Percentiles rank a stretch among this genome's conserved stretches.
These are phyloP conservation scores for Pyxicephalus adspersus DNA, from an alignment of 2,113 vertebrate species.

Conservation along the genomic window DNA sequence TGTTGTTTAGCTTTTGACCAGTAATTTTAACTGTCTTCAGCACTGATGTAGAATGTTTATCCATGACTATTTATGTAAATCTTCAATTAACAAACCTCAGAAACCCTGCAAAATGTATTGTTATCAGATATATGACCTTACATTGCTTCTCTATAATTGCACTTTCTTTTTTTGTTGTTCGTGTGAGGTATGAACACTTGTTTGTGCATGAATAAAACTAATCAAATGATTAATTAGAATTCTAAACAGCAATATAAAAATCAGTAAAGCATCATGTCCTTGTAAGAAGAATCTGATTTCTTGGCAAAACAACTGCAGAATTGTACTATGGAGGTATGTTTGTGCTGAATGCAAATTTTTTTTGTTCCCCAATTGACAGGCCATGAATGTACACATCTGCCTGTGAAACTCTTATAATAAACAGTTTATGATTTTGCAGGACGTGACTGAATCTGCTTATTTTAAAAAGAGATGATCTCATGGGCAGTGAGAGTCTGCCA, in stretches of 20 bases:
- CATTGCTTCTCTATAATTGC: background rate
- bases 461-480: conserved; percentile 77
- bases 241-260: conserved; percentile 3
- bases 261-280: conserved; percentile 10
- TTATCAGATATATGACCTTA: background rate
- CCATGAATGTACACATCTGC: conserved; percentile 39
- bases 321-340: background rate
- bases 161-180: background rate
- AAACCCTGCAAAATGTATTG: background rate
- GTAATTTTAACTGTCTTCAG: background rate
- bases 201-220: background rate
- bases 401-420: conserved; percentile 67
- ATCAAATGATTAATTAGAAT: conserved; percentile 28
- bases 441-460: conserved; percentile 72
- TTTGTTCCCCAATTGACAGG: conserved; percentile 6
- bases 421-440: conserved; percentile 76
- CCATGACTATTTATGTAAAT: background rate
- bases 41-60: background rate
- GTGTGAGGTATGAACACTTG: background rate
- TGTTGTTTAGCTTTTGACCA: too few relatives aligned
- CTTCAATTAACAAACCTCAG: background rate
- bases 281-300: conserved; percentile 27
- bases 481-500: conserved; percentile 71
- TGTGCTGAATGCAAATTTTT: conserved; percentile 15
- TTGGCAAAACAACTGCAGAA: background rate